phyloP scores from a whole-genome alignment of 2,888 invertebrate genomes.

The Netelia fuscicornis region DNA sequence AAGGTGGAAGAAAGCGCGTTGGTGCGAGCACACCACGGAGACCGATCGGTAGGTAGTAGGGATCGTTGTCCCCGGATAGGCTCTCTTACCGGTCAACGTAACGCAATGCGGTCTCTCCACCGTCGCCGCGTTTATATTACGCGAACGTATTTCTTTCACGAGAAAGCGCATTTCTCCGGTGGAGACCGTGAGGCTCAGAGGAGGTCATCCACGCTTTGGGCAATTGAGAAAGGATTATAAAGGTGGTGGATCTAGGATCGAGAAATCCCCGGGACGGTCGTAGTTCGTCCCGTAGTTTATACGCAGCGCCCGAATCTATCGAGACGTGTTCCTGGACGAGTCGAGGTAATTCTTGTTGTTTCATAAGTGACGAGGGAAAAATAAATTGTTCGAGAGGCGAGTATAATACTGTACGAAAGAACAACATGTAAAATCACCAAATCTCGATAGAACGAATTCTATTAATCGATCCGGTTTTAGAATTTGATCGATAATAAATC shows the following conservation, averaged over 20 bases:
- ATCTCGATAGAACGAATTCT: background rate
- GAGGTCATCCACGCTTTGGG: constrained; percentile 28
- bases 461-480: background rate
- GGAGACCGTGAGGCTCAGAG: constrained; percentile 71
- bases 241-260: background rate
- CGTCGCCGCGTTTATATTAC: constrained; percentile 74
- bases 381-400: too few species aligned
- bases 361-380: too few species aligned
- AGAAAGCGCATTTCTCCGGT: constrained; percentile 82
- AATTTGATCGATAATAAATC: background rate
- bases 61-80: constrained; percentile 5
- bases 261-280: background rate
- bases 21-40: background rate
- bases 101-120: constrained; percentile 36
- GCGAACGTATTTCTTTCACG: constrained; percentile 72
- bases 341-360: too few species aligned
- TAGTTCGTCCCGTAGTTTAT: background rate
- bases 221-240: background rate
- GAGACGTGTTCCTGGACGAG: background rate
- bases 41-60: constrained; percentile 1
- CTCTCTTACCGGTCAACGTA: background rate
- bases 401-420: background rate
- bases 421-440: background rate
- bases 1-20: too few species aligned
- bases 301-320: background rate